Evolutionary conservation across 1,140 invertebrate species (phyloP).

Genomic region (Heliconius hermathena): DNA sequence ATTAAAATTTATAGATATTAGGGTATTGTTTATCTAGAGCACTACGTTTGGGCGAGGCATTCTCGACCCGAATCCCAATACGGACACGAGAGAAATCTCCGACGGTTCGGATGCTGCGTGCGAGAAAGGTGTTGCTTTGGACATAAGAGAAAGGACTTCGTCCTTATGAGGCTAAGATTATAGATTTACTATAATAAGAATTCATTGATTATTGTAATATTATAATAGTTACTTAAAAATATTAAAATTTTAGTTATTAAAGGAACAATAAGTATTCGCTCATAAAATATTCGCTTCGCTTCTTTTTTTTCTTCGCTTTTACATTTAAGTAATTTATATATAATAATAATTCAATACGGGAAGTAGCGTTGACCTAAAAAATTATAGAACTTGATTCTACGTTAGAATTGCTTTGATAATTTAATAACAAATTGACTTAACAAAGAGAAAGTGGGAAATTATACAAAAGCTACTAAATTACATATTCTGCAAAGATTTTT

Average conservation of each 20-base stretch:
- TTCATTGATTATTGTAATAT: not conserved
- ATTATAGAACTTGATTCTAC: not conserved
- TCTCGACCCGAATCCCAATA: conserved; percentile 74
- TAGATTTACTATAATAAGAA: not conserved
- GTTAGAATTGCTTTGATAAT: not conserved
- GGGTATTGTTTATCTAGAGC: conserved; percentile 54
- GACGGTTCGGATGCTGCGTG: conserved; percentile 48
- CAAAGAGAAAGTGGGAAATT: conserved; percentile 10
- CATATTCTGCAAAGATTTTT: conserved; percentile 3
- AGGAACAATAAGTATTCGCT: no score
- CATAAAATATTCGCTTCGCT: no score
- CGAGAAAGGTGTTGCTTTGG: conserved; percentile 38
- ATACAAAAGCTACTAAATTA: conserved; percentile 8
- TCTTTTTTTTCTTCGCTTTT: not conserved
- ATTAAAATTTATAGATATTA: conserved; percentile 15
- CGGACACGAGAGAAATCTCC: conserved; percentile 75
- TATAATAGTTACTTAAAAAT: not conserved
- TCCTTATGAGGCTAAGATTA: conserved; percentile 46
- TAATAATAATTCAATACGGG: not conserved
- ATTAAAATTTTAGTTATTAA: not conserved
- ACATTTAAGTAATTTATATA: not conserved
- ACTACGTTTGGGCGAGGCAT: conserved; percentile 64
- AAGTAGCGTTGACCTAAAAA: not conserved
- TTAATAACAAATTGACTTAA: conserved; percentile 8
- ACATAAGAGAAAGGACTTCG: conserved; percentile 62